These are phyloP conservation scores for Tyrophagus putrescentiae DNA, from an alignment of 1,140 invertebrate species.

Conservation along the genomic window DNA sequence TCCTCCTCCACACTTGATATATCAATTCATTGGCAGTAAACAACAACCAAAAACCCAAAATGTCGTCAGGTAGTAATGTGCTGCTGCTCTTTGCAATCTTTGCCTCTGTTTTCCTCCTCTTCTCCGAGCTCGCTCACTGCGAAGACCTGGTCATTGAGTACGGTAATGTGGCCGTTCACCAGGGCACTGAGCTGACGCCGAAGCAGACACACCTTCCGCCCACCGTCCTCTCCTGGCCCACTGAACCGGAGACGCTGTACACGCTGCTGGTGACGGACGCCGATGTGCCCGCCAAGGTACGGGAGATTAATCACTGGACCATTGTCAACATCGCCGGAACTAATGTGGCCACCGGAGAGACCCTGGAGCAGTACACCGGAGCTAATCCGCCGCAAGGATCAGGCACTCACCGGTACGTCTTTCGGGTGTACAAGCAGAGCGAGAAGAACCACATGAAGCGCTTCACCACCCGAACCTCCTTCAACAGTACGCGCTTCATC, in stretches of 20 bases:
- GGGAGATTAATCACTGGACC: slow-evolving; percentile 31
- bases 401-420: slow-evolving; percentile 25
- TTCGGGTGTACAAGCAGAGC: slow-evolving; percentile 10
- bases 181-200: slow-evolving; percentile 13
- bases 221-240: background rate
- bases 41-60: background rate
- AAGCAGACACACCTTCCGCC: background rate
- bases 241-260: slow-evolving; percentile 36
- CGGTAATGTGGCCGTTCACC: background rate
- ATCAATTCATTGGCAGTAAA: background rate
- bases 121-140: no score
- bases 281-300: slow-evolving; percentile 28
- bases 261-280: slow-evolving; percentile 55
- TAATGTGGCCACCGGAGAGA: slow-evolving; percentile 30
- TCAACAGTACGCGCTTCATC: no score
- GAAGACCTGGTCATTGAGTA: no score
- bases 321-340: slow-evolving; percentile 33
- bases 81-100: no score
- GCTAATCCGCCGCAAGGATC: slow-evolving; percentile 31
- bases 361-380: slow-evolving; percentile 30
- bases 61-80: background rate
- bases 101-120: no score
- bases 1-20: no score
- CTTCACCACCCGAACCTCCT: no score
- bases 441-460: no score